Percentiles rank a stretch among this genome's conserved stretches.
phyloP scores from a whole-genome alignment of 2,888 invertebrate genomes.

The Salticus scenicus region DNA sequence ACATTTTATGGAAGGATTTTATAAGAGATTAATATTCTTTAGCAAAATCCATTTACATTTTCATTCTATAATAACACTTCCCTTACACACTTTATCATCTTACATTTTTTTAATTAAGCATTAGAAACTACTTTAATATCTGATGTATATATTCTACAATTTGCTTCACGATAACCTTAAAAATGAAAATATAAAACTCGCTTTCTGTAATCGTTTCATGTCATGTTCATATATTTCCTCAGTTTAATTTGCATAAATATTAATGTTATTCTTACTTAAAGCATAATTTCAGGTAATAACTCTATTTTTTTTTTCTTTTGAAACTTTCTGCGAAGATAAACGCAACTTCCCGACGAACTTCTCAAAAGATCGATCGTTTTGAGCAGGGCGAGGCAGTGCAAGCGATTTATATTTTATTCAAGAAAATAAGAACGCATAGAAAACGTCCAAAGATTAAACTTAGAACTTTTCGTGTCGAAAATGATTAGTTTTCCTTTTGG shows the following conservation, averaged over 20 bases:
- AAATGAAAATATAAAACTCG: too few relatives aligned
- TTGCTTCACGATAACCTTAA: too few relatives aligned
- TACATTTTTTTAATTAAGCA: too few relatives aligned
- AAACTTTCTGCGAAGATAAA: not conserved
- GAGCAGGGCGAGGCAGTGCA: not conserved
- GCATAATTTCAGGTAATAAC: not conserved
- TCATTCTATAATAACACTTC: too few relatives aligned
- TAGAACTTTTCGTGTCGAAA: not conserved
- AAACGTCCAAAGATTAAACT: not conserved
- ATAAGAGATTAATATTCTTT: too few relatives aligned
- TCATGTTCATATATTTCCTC: too few relatives aligned
- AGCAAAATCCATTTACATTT: too few relatives aligned
- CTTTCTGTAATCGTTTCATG: too few relatives aligned
- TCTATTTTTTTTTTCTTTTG: not conserved
- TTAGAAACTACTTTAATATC: too few relatives aligned
- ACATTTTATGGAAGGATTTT: too few relatives aligned
- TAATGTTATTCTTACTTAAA: not conserved
- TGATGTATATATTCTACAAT: too few relatives aligned
- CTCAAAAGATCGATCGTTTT: not conserved
- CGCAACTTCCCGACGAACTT: not conserved
- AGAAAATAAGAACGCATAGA: not conserved
- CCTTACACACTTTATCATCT: too few relatives aligned
- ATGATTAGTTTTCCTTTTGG: not conserved
- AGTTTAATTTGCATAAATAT: not conserved
- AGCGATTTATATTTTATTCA: conserved; percentile 17